These are phyloP conservation scores for Stenodema calcarata DNA, from an alignment of 2,888 invertebrate species.

Conservation along the genomic window DNA sequence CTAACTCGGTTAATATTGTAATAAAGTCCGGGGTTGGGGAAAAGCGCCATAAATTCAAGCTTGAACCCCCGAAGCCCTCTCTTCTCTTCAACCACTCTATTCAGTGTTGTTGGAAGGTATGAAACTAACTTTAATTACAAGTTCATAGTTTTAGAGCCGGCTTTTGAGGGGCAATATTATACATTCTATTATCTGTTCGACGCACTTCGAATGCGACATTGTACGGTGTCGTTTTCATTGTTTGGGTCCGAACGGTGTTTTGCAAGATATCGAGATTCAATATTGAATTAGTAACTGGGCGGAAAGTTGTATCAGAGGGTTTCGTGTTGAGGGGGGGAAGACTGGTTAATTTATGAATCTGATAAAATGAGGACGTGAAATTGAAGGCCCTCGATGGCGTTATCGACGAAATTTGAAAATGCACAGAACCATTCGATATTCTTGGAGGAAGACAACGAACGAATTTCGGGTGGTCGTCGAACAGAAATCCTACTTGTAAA, in stretches of 20 bases:
- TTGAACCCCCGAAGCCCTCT: neutral
- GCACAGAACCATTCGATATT: too few relatives aligned
- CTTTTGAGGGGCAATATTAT: neutral
- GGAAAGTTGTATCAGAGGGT: too few relatives aligned
- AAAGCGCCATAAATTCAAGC: conserved; percentile 4
- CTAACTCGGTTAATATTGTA: conserved; percentile 15
- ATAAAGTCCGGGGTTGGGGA: neutral
- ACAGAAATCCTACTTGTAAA: too few relatives aligned
- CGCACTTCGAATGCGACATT: neutral
- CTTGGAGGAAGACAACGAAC: too few relatives aligned
- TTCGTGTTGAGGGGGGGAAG: too few relatives aligned
- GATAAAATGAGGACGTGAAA: too few relatives aligned
- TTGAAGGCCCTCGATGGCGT: too few relatives aligned
- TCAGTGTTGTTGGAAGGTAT: neutral
- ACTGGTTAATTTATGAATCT: too few relatives aligned
- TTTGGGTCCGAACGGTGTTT: neutral
- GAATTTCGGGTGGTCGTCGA: too few relatives aligned
- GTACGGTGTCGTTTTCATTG: neutral
- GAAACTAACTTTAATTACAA: conserved; percentile 15
- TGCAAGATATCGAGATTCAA: neutral
- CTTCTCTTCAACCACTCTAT: neutral
- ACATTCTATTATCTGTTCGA: neutral
- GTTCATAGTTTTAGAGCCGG: conserved; percentile 6
- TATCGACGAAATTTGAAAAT: too few relatives aligned
- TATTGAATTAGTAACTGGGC: neutral